phyloP scores from a whole-genome alignment of 2,797 vertebrate genomes.

The Vespertilio murinus region DNA sequence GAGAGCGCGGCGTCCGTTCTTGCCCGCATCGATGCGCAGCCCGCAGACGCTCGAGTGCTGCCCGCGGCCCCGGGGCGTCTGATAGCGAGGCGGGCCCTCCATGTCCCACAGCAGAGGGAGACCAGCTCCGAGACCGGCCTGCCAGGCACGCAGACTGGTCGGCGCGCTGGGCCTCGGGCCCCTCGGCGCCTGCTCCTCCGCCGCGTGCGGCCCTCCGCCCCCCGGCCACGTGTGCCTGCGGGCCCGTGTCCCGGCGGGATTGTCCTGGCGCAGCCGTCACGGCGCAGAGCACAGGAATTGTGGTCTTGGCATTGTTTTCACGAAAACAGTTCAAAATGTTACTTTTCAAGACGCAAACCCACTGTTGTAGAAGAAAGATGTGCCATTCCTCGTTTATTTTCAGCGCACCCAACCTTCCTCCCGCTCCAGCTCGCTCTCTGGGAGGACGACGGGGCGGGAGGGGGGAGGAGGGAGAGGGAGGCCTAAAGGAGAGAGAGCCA shows the following conservation, averaged over 20 bases:
- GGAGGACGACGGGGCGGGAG: neutral
- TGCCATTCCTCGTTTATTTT: neutral
- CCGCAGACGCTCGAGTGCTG: fast-evolving
- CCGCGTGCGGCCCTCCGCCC: too few relatives aligned
- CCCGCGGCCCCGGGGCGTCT: neutral
- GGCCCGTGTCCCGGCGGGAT: too few relatives aligned
- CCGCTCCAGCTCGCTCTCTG: neutral
- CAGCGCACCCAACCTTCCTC: neutral
- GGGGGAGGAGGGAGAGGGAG: too few relatives aligned
- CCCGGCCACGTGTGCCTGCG: fast-evolving
- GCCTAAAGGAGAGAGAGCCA: neutral
- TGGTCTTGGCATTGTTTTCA: neutral
- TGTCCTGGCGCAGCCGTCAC: neutral
- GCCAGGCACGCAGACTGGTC: too few relatives aligned
- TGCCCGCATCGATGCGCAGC: fast-evolving
- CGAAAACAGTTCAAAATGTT: neutral
- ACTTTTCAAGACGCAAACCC: neutral
- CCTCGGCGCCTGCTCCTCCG: fast-evolving
- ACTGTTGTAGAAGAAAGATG: neutral
- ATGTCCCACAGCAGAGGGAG: neutral
- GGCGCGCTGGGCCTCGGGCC: neutral
- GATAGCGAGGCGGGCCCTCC: too few relatives aligned
- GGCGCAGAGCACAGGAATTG: neutral
- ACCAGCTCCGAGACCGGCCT: neutral
- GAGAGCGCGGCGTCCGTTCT: fast-evolving